Percentiles rank a stretch among this genome's conserved stretches.
phyloP scores from a whole-genome alignment of 1,140 invertebrate genomes.

The Periplaneta americana region DNA sequence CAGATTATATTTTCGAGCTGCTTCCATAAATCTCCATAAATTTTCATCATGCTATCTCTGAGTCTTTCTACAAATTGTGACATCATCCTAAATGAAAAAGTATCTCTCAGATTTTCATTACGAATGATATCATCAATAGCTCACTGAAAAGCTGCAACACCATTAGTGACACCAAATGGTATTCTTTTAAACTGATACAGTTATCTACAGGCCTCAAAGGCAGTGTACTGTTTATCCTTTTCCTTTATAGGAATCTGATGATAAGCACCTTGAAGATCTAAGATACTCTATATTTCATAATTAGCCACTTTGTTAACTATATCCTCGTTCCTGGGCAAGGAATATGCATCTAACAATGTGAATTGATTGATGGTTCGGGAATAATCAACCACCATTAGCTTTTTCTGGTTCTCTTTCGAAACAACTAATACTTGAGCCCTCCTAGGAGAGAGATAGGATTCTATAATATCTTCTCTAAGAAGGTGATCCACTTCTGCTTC shows the following conservation, averaged over 20 bases:
- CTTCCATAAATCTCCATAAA: conserved; percentile 9
- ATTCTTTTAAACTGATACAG: conserved; percentile 25
- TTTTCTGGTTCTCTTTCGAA: conserved; percentile 3
- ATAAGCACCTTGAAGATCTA: conserved; percentile 5
- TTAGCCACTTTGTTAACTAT: conserved; percentile 7
- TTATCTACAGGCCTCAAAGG: conserved; percentile 15
- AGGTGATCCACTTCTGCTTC: conserved; percentile 2
- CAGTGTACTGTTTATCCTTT: conserved; percentile 6
- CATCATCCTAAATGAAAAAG: conserved; percentile 12
- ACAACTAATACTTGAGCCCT: conserved; percentile 13
- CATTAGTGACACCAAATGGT: conserved; percentile 29
- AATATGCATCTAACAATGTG: neutral
- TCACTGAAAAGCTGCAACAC: conserved; percentile 24
- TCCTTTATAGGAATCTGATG: conserved; percentile 13
- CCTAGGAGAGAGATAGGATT: conserved; percentile 7
- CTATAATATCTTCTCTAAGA: conserved; percentile 3
- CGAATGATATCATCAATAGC: conserved; percentile 22
- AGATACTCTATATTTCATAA: neutral
- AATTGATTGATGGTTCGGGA: neutral
- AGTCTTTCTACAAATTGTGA: conserved; percentile 14
- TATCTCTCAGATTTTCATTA: conserved; percentile 6
- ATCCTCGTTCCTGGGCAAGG: conserved; percentile 6
- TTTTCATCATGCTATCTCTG: conserved; percentile 11
- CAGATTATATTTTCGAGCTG: neutral
- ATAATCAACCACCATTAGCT: conserved; percentile 11